Evolutionary conservation across 92 coral and sea anemone species (phyloP), one percentile per base, ranked within the genome.

Genomic region (Porites lobata): DNA sequence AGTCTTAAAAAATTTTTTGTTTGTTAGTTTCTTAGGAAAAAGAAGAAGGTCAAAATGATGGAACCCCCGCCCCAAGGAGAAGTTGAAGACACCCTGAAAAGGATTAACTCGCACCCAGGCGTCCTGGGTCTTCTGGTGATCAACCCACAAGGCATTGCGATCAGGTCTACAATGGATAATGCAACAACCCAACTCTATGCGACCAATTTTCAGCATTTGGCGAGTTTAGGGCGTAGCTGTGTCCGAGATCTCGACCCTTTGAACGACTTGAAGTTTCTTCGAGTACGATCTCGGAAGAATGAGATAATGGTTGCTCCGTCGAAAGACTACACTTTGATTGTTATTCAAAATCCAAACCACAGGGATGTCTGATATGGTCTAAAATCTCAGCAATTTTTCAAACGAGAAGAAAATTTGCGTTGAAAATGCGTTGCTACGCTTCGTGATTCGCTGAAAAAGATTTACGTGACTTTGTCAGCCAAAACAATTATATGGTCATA

Each of bases 301-400:
- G 98, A 94, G 75, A 94, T 94, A 6, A 92, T 94, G 95, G 87
- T 94, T 20, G 98, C 96, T 2, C 98, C 98, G 19, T 95, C 91
- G 17, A 74, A 78, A 3, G 92, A 90, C 1, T 93, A 93, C 75
- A 78, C 96, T 3, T 75, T 94, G 71, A 90, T 94, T 59, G 96
- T 94, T 8, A 90, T 94, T 26, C 98, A 94, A 51, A 83, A 69
- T 38, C 89, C 82, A 29, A 85, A 77, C 66, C 89, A 85, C 63
- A 84, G 58, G 65, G 87, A 84, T 29, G 56, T 82, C 67, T 82
- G 62, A 80, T 50, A 65, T 63, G 21, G 19, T 19, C 19, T 32
- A 32, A 32, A 32, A 2, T 2, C 4, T 32, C 0, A 32, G 43
- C 43, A 2, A 32, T 32, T 32, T 32, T 32, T 32, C 5, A 3